Evolutionary conservation across 2,888 invertebrate species (phyloP), one percentile per base, ranked within the genome.

Genomic region (Acanthosepion pharaonis): DNA sequence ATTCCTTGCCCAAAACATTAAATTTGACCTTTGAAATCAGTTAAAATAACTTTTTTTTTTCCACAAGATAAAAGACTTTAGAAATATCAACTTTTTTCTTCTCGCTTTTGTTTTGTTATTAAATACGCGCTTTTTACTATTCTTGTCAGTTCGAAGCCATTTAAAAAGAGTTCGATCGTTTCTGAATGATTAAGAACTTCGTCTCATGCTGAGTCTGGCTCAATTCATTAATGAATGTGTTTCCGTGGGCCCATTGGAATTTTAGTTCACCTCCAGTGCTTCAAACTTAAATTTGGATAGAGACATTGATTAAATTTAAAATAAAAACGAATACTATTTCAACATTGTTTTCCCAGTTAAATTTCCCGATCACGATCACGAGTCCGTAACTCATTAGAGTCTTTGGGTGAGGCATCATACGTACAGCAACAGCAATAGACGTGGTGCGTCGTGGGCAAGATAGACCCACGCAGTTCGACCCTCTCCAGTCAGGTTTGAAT

Each of bases 1-100:
- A 78, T 78, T n/a, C 78, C 78, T 78, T 28, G 78, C 9, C n/a
- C 78, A n/a, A 78, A 78, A n/a, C n/a, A 78, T 78, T 78, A 78
- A 78, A n/a, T n/a, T n/a, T 78, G 78, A 78, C 78, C 78, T 78
- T 78, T 78, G 78, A n/a, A 78, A 78, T 78, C 78, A 28, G 78
- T 78, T 28, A 78, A n/a, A 78, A 78, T 78, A 78, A 78, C 78
- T 6, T 78, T 78, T 78, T 78, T 42, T 42, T 42, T 28, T n/a
- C n/a, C 15, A 28, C 11, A n/a, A 78, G n/a, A 78, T 78, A 78
- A 78, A 78, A 78, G 78, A n/a, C 28, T n/a, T n/a, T 78, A 78
- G 78, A 78, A 78, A 78, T 78, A 78, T 78, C 78, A 78, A 3
- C 78, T 78, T n/a, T 18, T 78, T 78, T n/a, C n/a, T 28, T 8